These are phyloP conservation scores for Adelges cooleyi DNA, from an alignment of 1,140 invertebrate genomes.

Conservation along the genomic window DNA sequence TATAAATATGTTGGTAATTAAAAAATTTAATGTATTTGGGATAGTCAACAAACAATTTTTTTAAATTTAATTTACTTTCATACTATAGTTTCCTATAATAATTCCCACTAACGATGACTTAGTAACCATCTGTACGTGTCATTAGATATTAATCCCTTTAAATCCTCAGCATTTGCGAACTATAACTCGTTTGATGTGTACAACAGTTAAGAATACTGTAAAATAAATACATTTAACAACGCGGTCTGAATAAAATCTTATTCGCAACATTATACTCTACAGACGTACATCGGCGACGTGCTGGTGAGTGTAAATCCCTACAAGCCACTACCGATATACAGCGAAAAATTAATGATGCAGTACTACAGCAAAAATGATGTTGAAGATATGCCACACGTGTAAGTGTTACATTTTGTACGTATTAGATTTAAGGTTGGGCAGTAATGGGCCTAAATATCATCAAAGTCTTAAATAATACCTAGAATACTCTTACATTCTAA, in stretches of 20 bases:
- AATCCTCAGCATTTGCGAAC: neutral
- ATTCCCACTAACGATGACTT: neutral
- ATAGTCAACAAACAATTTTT: too few relatives aligned
- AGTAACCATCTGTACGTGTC: neutral
- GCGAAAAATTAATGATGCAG: constrained; percentile 57
- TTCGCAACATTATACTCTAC: neutral
- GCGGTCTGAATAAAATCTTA: too few relatives aligned
- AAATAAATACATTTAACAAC: too few relatives aligned
- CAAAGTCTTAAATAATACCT: too few relatives aligned
- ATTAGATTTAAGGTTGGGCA: too few relatives aligned
- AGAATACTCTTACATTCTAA: too few relatives aligned
- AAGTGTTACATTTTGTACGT: too few relatives aligned
- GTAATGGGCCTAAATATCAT: too few relatives aligned
- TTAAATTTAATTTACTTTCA: too few relatives aligned
- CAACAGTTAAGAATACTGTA: neutral
- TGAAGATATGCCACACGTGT: constrained; percentile 82
- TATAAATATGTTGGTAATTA: too few relatives aligned
- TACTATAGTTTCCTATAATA: too few relatives aligned
- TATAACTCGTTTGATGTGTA: neutral
- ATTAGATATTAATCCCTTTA: neutral
- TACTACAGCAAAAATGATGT: constrained; percentile 66
- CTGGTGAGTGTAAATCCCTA: constrained; percentile 70
- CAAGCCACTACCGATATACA: constrained; percentile 62
- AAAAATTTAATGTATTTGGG: too few relatives aligned
- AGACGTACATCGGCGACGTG: constrained; percentile 71